Base-by-base conservation (phyloP, 2,797 vertebrate genomes). In the Zenarchopterus dispar region DNA sequence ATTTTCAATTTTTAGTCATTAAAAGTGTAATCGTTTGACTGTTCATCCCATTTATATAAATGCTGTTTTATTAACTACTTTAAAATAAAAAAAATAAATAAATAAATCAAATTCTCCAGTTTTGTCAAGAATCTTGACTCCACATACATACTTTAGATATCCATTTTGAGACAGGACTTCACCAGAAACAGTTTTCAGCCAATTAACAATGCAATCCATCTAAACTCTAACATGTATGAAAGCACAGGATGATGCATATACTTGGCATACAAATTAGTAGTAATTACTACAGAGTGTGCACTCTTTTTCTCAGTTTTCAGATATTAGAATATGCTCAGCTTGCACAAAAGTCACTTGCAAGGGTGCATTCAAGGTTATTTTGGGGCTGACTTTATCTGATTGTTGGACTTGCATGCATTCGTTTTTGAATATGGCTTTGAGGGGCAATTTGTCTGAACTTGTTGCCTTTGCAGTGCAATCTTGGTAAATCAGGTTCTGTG, bases 251-350 rank as follows among this genome's bases (percentile, higher is more conserved):
- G 5, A 39, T 15, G 36, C 11, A 16, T 15, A 3, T 3, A 15
- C 36, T 0, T 5, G 5, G 36, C 9, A 7, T 31, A 3, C 31
- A 4, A 31, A 31, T 28, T 31, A 31, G 31, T 4, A 31, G 55
- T 82, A 81, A 89, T 88, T 77, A 72, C 67, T 77, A 71, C 61
- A 71, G 56, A 39, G 18, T 51, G 18, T 51, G 24, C 47, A 28
- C 39, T 54, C 21, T 23, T 58, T 45, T 28, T 67, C 54, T 58
- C 58, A 41, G 44, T 70, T 63, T 67, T 67, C 46, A 62, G 36
- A 2, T 15, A 39, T 39, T 13, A 15, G 36, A 4, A 39, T 39
- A 16, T 36, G 1, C 6, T 19, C 8, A 23, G 1, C 36, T 47
- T 31, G 18, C 6, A 18, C 3, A 17, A 10, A 64, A 0, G 0